A percentile compares a stretch with the other conserved stretches of the same genome.
Conservation (phyloP, 2,888 invertebrate genomes). For the Metopia argyrocephala region DNA sequence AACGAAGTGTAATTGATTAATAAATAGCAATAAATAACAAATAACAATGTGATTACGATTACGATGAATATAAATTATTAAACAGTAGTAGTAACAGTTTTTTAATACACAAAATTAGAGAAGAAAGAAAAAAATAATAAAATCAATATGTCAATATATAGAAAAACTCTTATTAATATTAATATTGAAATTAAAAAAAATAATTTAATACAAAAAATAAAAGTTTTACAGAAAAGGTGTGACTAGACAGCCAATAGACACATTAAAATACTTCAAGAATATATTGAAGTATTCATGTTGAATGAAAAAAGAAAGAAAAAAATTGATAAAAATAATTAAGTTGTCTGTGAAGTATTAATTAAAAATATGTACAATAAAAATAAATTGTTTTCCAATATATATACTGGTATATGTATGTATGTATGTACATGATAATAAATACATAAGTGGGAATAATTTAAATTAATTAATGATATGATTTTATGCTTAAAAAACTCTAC, state of each 20-base stretch:
- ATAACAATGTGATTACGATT: slow-evolving; percentile 56
- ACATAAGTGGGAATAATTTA: slow-evolving; percentile 27
- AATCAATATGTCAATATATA: slow-evolving; percentile 33
- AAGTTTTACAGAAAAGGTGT: slow-evolving; percentile 49
- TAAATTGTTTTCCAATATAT: slow-evolving; percentile 37
- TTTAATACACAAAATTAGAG: slow-evolving; percentile 10
- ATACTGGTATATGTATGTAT: no score
- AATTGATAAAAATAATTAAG: slow-evolving; percentile 53
- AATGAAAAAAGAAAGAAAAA: no score
- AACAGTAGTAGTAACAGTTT: slow-evolving; percentile 46
- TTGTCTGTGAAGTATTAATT: slow-evolving; percentile 45
- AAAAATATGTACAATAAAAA: not conserved
- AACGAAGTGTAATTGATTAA: slow-evolving; percentile 60
- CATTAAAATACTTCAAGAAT: slow-evolving; percentile 58
- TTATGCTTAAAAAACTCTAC: slow-evolving; percentile 65
- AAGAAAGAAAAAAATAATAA: slow-evolving; percentile 20
- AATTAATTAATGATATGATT: slow-evolving; percentile 8
- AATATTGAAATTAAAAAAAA: slow-evolving; percentile 30
- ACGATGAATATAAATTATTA: slow-evolving; percentile 20
- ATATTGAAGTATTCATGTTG: slow-evolving; percentile 20
- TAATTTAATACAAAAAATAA: slow-evolving; percentile 33
- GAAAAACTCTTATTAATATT: slow-evolving; percentile 37
- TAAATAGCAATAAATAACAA: slow-evolving; percentile 61
- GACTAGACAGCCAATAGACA: slow-evolving; percentile 68
- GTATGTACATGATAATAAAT: no score